phyloP scores from a whole-genome alignment of 2,113 vertebrate genomes.

The Bufo bufo region DNA sequence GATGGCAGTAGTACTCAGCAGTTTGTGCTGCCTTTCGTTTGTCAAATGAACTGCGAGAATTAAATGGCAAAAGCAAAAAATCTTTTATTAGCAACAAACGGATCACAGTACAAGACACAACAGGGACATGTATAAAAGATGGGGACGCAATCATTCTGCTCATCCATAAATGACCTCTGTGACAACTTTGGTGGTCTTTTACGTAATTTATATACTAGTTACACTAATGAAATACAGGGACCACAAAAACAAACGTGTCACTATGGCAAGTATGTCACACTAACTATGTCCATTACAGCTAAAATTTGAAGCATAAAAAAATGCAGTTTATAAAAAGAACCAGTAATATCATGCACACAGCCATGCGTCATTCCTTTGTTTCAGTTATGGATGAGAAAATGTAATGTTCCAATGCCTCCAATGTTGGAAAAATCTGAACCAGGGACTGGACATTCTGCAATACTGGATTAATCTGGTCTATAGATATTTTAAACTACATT shows the following conservation, averaged over 20 bases:
- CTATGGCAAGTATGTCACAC: neutral
- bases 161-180: neutral
- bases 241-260: neutral
- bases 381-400: neutral
- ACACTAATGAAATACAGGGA: neutral
- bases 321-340: neutral
- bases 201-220: neutral
- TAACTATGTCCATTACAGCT: neutral
- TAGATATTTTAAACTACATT: too few relatives aligned
- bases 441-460: neutral
- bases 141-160: neutral
- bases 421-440: neutral
- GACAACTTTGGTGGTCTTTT: slow-evolving; percentile 6
- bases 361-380: neutral
- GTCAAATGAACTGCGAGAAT: neutral
- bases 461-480: too few relatives aligned
- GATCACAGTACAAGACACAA: slow-evolving; percentile 20
- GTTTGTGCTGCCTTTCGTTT: neutral
- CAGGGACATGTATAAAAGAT: slow-evolving; percentile 23
- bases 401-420: neutral
- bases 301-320: neutral
- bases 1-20: slow-evolving; percentile 40
- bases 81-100: slow-evolving; percentile 28
- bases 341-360: neutral
- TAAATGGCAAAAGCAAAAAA: slow-evolving; percentile 35